Percentiles rank a stretch among this genome's conserved stretches.
These are phyloP conservation scores for Piezodorus guildinii DNA, from an alignment of 1,140 invertebrate genomes.

Conservation along the genomic window DNA sequence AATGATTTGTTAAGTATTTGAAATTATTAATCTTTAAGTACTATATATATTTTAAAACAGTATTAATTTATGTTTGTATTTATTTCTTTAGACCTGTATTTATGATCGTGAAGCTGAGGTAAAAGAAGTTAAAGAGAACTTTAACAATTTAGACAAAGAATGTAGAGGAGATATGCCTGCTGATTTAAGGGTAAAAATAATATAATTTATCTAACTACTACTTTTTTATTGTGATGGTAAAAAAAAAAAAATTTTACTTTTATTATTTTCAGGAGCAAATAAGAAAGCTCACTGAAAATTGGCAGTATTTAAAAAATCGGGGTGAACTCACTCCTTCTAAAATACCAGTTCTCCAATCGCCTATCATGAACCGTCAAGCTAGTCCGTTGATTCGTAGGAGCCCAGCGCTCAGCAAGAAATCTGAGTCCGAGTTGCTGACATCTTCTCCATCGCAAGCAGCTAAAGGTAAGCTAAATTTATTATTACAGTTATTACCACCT, in stretches of 20 bases:
- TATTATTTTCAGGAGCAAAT: conserved; percentile 38
- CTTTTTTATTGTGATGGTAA: neutral
- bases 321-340: conserved; percentile 31
- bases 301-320: conserved; percentile 42
- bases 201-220: neutral
- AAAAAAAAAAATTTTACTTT: neutral
- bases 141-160: conserved; percentile 51
- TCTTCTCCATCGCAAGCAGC: conserved; percentile 27
- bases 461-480: conserved; percentile 19
- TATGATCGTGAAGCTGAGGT: conserved; percentile 48
- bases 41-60: neutral
- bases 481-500: too few relatives aligned
- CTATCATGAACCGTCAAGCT: conserved; percentile 25
- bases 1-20: neutral
- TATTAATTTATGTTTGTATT: conserved; percentile 17
- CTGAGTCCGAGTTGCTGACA: conserved; percentile 10
- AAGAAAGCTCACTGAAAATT: conserved; percentile 46
- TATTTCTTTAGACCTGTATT: conserved; percentile 35
- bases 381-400: conserved; percentile 25
- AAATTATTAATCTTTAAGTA: neutral
- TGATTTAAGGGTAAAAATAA: conserved; percentile 40
- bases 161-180: conserved; percentile 44
- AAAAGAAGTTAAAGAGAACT: conserved; percentile 53
- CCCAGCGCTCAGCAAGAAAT: conserved; percentile 17
- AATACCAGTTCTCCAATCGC: conserved; percentile 28